Evolutionary conservation across 2,797 vertebrate species (phyloP), one percentile per base, ranked within the genome.

Genomic region (Neoniphon sammara): DNA sequence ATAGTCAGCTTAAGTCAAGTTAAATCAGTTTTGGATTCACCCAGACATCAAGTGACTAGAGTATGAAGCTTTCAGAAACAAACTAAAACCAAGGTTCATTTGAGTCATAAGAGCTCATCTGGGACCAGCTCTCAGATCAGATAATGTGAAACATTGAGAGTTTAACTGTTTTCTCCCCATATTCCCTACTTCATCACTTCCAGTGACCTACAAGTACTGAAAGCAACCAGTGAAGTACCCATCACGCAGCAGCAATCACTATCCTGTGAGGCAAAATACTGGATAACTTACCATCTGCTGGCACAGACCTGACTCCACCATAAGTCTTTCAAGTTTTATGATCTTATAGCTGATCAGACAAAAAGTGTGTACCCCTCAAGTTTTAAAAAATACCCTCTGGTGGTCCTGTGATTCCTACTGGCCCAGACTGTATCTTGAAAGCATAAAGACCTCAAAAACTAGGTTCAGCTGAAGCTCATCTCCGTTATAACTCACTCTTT

Each of bases 221-320:
- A 59, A 30, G 27, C n/a, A 34, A 42, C 14, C 14, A 2, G 6
- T 44, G 8, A 52, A 53, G 49, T 20, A 34, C 18, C 8, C n/a
- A 10, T 42, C 27, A 36, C 17, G 8, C 14, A 18, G 25, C 25
- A 52, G 3, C 12, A 39, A 17, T 44, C 56, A 8, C 18, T 1
- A 10, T 27, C 23, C 18, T 62, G 1, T 30, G 25, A 23, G 58
- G 25, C 18, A 1, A 25, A 61, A 53, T 8, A 12, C 17, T 55
- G 15, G 10, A 6, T 58, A 30, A 77, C 70, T 81, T 53, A 63
- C 77, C 80, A 42, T 46, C 75, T 78, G 74, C 56, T 54, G 58
- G 57, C 69, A 47, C 82, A 70, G 17, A 79, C 82, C 58, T 73
- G 31, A 60, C 21, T 71, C 73, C 80, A 85, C 61, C 81, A 78